phyloP scores from a whole-genome alignment of 2,797 vertebrate species.

The Loris lydekkerianus region DNA sequence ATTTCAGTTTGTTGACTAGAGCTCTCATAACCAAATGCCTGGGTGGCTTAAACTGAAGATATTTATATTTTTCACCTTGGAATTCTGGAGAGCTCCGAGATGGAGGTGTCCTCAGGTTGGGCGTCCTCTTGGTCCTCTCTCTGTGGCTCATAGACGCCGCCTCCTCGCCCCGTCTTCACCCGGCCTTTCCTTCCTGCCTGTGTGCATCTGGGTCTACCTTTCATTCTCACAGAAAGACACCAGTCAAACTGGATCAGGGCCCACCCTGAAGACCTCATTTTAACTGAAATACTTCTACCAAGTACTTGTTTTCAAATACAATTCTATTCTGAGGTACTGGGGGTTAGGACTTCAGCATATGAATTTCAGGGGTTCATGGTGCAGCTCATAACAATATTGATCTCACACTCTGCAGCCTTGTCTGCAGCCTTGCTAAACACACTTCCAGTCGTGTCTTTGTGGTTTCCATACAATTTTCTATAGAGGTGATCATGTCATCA shows the following conservation, averaged over 20 bases:
- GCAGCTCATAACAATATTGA: no score
- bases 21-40: neutral
- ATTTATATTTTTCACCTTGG: neutral
- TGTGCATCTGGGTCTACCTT: neutral
- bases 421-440: neutral
- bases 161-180: neutral
- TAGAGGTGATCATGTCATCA: neutral
- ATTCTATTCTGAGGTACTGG: neutral
- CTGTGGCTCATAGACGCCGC: no score
- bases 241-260: neutral
- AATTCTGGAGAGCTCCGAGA: neutral
- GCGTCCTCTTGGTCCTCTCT: neutral
- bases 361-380: neutral
- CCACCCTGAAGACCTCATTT: neutral
- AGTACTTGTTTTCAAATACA: neutral
- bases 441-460: neutral
- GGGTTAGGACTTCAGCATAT: neutral
- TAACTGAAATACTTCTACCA: neutral
- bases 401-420: neutral
- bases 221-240: no score
- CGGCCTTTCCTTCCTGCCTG: neutral
- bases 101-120: neutral
- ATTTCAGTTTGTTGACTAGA: neutral
- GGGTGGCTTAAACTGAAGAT: neutral
- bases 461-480: neutral